These are phyloP conservation scores for Gallinago paraguaiae DNA, from an alignment of 2,113 vertebrate species.

Conservation along the genomic window DNA sequence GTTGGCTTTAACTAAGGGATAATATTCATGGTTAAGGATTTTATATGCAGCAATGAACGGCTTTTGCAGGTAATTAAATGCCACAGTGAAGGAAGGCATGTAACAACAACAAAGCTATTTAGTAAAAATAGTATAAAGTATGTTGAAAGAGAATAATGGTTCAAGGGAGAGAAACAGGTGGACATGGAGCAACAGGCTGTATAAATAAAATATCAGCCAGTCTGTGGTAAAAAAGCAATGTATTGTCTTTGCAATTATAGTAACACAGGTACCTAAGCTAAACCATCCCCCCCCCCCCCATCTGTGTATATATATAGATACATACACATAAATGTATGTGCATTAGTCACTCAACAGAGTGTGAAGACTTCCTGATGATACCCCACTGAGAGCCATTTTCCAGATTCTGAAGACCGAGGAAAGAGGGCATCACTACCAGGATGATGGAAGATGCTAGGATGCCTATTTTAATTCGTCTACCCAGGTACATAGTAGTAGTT, in stretches of 20 bases:
- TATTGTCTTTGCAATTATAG: not conserved
- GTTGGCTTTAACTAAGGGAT: not conserved
- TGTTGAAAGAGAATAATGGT: not conserved
- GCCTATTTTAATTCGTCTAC: not conserved
- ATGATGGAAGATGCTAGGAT: not conserved
- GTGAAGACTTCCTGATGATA: not conserved
- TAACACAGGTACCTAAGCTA: not conserved
- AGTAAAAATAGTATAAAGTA: not conserved
- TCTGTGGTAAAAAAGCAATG: not conserved
- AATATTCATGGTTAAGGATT: not conserved
- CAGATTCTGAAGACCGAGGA: not conserved
- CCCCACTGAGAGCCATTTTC: not conserved
- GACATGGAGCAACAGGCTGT: not conserved
- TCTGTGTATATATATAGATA: not conserved
- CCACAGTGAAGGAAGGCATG: not conserved
- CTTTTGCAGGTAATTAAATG: slow-evolving; percentile 17
- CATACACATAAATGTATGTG: fast-evolving
- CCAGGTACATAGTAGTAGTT: fast-evolving
- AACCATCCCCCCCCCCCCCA: not conserved
- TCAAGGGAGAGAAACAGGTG: not conserved
- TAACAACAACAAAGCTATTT: not conserved
- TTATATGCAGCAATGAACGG: not conserved
- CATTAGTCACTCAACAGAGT: not conserved
- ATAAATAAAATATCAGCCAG: not conserved
- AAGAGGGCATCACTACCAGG: not conserved